Conservation (phyloP, 2,113 vertebrate genomes). For the Notothenia coriiceps region DNA sequence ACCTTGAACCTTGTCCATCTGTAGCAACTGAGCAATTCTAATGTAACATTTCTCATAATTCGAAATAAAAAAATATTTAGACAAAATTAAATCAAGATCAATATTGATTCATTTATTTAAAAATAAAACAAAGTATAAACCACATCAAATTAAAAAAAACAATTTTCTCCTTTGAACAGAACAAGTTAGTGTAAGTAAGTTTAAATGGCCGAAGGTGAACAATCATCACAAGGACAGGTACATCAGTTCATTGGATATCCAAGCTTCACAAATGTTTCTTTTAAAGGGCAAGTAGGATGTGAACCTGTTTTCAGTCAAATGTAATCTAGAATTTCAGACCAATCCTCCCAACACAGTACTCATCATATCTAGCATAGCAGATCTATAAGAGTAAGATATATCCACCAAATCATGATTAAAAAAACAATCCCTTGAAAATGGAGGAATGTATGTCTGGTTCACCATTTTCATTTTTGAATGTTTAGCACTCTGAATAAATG, state of each 20-base stretch:
- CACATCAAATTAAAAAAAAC: conserved; percentile 64
- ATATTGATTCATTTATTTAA: conserved; percentile 64
- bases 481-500: background rate
- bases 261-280: background rate
- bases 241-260: conserved; percentile 11
- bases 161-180: conserved; percentile 64
- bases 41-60: background rate
- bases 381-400: conserved; percentile 46
- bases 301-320: conserved; percentile 23
- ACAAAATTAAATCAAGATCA: background rate
- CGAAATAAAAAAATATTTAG: conserved; percentile 5
- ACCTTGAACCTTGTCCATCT: background rate
- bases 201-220: conserved; percentile 43
- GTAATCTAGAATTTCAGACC: background rate
- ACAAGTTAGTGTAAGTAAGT: conserved; percentile 73
- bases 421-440: conserved; percentile 52
- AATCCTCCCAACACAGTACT: conserved; percentile 30
- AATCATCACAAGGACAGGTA: conserved; percentile 33
- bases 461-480: conserved; percentile 8
- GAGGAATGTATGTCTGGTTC: conserved; percentile 80
- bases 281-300: conserved; percentile 5
- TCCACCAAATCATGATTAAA: conserved; percentile 33
- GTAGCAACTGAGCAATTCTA: background rate
- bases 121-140: conserved; percentile 79
- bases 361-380: background rate